A percentile compares a stretch with the other conserved stretches of the same genome.
Conservation (phyloP, 2,797 vertebrate genomes). For the Cyprinodon diabolis region DNA sequence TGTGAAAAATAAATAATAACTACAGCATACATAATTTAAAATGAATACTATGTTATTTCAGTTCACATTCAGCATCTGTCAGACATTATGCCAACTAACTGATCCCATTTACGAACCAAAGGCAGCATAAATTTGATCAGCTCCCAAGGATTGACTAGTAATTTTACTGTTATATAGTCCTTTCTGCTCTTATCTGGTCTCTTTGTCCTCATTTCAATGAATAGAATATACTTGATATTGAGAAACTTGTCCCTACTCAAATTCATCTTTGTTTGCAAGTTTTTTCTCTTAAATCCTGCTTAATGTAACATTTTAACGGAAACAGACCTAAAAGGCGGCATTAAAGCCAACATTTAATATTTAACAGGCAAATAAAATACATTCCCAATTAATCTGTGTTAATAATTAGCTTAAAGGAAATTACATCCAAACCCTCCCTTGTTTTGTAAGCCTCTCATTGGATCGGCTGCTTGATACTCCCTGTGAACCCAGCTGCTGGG, state of each 20-base stretch:
- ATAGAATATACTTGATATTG: neutral
- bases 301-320: neutral
- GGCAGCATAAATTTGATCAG: too few species aligned
- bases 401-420: slow-evolving; percentile 20
- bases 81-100: too few species aligned
- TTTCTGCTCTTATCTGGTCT: neutral
- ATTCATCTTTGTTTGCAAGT: neutral
- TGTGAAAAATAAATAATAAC: too few species aligned
- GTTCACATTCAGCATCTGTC: too few species aligned
- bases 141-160: neutral
- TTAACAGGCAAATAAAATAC: neutral
- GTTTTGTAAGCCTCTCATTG: neutral
- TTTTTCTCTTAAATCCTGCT: neutral
- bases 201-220: neutral
- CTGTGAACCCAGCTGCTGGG: slow-evolving; percentile 20
- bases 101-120: too few species aligned
- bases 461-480: slow-evolving; percentile 4
- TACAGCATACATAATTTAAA: too few species aligned
- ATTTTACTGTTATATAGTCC: neutral
- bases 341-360: neutral
- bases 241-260: neutral
- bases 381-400: neutral
- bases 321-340: neutral
- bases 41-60: too few species aligned
- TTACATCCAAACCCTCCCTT: slow-evolving; percentile 8